Conservation (phyloP, 2,888 invertebrate genomes). For the Agrochola macilenta region DNA sequence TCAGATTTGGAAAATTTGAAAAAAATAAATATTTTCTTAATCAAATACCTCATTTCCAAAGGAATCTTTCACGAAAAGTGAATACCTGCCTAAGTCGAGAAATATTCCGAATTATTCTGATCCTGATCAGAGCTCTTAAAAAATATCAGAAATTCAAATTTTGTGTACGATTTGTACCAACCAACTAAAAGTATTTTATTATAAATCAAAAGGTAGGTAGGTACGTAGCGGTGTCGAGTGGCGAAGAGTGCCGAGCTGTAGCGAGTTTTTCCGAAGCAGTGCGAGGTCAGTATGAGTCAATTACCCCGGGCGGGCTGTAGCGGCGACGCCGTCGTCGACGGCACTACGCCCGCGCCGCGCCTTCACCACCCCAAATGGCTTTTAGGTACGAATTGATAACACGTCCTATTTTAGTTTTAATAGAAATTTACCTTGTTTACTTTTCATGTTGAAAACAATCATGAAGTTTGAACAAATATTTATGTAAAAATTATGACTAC, state of each 20-base stretch:
- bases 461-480: not conserved
- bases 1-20: not conserved
- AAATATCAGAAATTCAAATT: constrained; percentile 10
- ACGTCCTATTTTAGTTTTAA: not conserved
- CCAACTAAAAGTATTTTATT: constrained; percentile 34
- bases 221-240: constrained; percentile 59
- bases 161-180: constrained; percentile 10
- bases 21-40: not conserved
- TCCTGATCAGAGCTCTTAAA: not conserved
- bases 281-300: constrained; percentile 92
- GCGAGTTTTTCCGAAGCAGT: constrained; percentile 86
- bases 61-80: not conserved
- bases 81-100: not conserved
- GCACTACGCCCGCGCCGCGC: constrained; percentile 38
- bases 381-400: constrained; percentile 9
- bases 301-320: constrained; percentile 89
- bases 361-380: constrained; percentile 15
- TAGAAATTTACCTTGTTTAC: not conserved
- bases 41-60: not conserved
- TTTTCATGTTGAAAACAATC: not conserved
- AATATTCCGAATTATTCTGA: constrained; percentile 2
- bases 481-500: not conserved
- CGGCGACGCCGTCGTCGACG: constrained; percentile 71
- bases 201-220: constrained; percentile 55
- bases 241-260: constrained; percentile 77